Evolutionary conservation across 1,140 invertebrate species (phyloP), one percentile per base, ranked within the genome.

Genomic region (Cotesia chilonis): DNA sequence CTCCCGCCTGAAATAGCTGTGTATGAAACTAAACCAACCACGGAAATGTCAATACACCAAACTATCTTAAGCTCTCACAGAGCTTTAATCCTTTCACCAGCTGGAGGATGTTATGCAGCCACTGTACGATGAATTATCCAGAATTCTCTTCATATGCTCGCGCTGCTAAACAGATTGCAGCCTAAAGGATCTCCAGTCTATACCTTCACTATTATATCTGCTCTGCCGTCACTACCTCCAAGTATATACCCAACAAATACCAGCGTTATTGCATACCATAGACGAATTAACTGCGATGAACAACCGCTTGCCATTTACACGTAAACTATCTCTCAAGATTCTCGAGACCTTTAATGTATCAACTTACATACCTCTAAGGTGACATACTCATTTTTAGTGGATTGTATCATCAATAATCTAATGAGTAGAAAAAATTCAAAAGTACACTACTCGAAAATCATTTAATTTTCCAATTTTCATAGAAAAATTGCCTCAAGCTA

Each of bases 211-310:
- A 28, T 1, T 28, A 28, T 28, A 28, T 52, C 51, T 52, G 51
- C 51, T 52, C n/a, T n/a, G 17, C 38, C n/a, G 36, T 35, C 35
- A 36, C 63, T n/a, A 41, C 12, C 38, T 41, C 41, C 1, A 47
- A 47, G 41, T 51, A 12, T 68, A 55, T 20, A 68, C 35, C 20
- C 54, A 68, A 68, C 10, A 36, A 17, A 68, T 68, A 54, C 66
- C 66, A 68, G 52, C 28, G 47, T 36, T 68, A 68, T 68, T 68
- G 66, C 66, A 68, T 68, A 68, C 66, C 51, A 36, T 28, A n/a
- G 66, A 5, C 52, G 51, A 68, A 68, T 68, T 68, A 68, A 68
- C 66, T 68, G 66, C 4, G 28, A 14, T 36, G 66, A 68, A 55
- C 41, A 38, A 51, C n/a, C 66, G 12, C 12, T 68, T 54, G 66